A percentile compares a stretch with the other conserved stretches of the same genome.
These are phyloP conservation scores for Griposia aprilina DNA, from an alignment of 2,888 invertebrate genomes.

Conservation along the genomic window DNA sequence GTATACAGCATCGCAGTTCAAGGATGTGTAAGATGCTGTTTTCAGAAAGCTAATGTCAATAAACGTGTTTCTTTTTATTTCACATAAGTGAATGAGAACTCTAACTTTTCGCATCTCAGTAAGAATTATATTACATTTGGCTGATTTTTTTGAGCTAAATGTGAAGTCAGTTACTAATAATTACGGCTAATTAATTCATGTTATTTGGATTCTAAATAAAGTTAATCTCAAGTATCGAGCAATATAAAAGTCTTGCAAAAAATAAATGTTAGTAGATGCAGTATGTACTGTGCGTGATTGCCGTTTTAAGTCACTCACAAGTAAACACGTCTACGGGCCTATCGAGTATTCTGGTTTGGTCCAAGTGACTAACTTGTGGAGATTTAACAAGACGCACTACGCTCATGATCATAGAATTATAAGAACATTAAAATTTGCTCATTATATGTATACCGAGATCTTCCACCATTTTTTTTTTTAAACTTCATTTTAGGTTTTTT, in stretches of 20 bases:
- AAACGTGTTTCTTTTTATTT: too few relatives aligned
- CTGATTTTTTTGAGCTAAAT: too few relatives aligned
- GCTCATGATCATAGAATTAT: too few relatives aligned
- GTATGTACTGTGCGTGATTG: constrained; percentile 60
- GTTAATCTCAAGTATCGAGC: constrained; percentile 27
- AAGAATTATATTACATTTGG: too few relatives aligned
- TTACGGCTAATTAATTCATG: not conserved
- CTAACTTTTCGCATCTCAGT: too few relatives aligned
- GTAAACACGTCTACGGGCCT: constrained; percentile 48
- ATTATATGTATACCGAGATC: not conserved
- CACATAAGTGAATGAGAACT: too few relatives aligned
- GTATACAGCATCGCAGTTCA: not conserved
- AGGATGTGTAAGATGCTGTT: not conserved
- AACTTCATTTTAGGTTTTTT: not conserved
- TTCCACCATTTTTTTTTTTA: not conserved
- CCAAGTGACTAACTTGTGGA: constrained; percentile 24
- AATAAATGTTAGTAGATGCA: constrained; percentile 52
- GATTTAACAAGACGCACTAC: not conserved
- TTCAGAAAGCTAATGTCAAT: too few relatives aligned
- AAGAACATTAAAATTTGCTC: not conserved
- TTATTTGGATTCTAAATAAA: not conserved
- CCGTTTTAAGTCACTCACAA: constrained; percentile 56
- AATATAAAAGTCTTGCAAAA: constrained; percentile 34
- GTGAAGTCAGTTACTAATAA: too few relatives aligned
- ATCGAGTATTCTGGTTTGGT: constrained; percentile 37